Evolutionary conservation across 2,888 invertebrate species (phyloP), one percentile per base, ranked within the genome.

Genomic region (Patella depressa): DNA sequence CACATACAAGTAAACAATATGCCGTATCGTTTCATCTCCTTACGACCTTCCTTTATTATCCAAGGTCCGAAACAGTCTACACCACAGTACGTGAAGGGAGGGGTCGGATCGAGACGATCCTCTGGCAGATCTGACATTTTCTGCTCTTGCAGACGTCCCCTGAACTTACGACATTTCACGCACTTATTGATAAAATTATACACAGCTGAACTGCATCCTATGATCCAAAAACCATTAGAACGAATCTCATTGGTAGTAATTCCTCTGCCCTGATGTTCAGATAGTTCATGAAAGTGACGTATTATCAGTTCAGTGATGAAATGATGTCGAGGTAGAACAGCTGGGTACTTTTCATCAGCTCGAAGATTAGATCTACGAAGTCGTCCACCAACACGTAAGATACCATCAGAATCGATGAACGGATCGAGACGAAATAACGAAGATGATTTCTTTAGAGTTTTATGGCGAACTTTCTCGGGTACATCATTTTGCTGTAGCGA

Each of bases 61-160:
- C 85, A 84, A 2, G 59, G 59, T 2, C 59, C 59, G 12, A 65
- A 65, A 65, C 59, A 65, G n/a, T 65, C 91, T 1, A 81, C 70
- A n/a, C n/a, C n/a, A n/a, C n/a, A n/a, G n/a, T n/a, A n/a, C n/a
- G n/a, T n/a, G 79, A 91, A 92, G 4, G 90, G 87, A 5, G 79
- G 65, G 2, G 80, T 77, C 5, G 82, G 79, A 2, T 78, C 80
- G 3, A 90, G 83, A 76, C 92, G 78, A 9, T 86, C 83, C 5
- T 53, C 14, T 0, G 91, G 90, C 11, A 91, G 81, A 24, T 87
- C 82, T 1, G 88, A 86, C 89, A 90, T 91, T 73, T 14, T 3
- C 14, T 65, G 65, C 2, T 9, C 65, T n/a, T n/a, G 3, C 2
- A 7, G 11, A 3, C 4, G 1, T 5, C 86, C 85, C 14, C 84